A percentile compares a stretch with the other conserved stretches of the same genome.
phyloP scores from a whole-genome alignment of 2,888 invertebrate genomes.

The Cremastinae sp. region DNA sequence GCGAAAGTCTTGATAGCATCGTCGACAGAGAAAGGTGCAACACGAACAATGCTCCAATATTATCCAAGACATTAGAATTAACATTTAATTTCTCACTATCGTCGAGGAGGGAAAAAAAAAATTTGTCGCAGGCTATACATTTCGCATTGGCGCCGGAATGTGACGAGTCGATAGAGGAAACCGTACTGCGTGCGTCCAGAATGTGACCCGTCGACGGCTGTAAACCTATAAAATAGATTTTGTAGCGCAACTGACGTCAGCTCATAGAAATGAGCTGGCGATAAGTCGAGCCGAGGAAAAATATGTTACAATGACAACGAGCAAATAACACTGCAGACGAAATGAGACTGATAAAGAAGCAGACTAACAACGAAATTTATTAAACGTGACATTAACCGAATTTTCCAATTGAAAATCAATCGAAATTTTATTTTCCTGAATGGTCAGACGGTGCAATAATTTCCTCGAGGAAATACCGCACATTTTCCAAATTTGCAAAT shows the following conservation, averaged over 20 bases:
- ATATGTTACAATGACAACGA: background rate
- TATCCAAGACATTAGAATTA: too few relatives aligned
- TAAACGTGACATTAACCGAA: too few relatives aligned
- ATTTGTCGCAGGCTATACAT: background rate
- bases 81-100: too few relatives aligned
- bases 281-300: slow-evolving; percentile 5
- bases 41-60: too few relatives aligned
- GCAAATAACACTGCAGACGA: background rate
- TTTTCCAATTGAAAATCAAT: too few relatives aligned
- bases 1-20: background rate
- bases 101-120: too few relatives aligned
- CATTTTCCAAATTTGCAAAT: too few relatives aligned
- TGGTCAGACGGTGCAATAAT: too few relatives aligned
- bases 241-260: slow-evolving; percentile 34
- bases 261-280: slow-evolving; percentile 6
- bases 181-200: slow-evolving; percentile 22
- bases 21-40: background rate
- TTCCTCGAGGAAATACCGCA: too few relatives aligned
- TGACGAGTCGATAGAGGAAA: slow-evolving; percentile 25
- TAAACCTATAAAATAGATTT: slow-evolving; percentile 6
- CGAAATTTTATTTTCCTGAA: too few relatives aligned
- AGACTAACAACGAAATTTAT: too few relatives aligned
- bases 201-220: background rate
- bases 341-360: too few relatives aligned
- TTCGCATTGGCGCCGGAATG: slow-evolving; percentile 1